Evolutionary conservation across 2,888 invertebrate species (phyloP).

Genomic region (Morpho helenor): DNA sequence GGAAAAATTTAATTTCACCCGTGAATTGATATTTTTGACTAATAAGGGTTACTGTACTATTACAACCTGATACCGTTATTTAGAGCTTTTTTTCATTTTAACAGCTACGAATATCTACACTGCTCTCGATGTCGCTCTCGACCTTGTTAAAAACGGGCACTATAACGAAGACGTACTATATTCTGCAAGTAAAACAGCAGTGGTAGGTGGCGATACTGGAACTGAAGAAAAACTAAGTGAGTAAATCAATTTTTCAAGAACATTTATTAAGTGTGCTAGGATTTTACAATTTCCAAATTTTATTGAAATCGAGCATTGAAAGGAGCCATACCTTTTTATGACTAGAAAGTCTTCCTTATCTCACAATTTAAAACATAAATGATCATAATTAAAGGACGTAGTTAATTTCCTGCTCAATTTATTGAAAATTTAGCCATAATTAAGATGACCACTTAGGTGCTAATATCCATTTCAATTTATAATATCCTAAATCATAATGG

Average conservation of each 20-base stretch:
- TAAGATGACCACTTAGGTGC: background rate
- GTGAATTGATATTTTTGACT: too few relatives aligned
- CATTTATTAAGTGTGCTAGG: background rate
- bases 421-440: background rate
- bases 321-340: too few relatives aligned
- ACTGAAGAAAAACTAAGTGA: background rate
- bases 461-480: background rate
- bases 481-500: background rate
- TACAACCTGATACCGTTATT: too few relatives aligned
- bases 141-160: slow-evolving; percentile 65
- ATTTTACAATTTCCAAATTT: slow-evolving; percentile 22
- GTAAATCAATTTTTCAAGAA: background rate
- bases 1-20: background rate
- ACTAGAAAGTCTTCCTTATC: too few relatives aligned
- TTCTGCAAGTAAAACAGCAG: background rate
- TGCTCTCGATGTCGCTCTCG: slow-evolving; percentile 77
- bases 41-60: too few relatives aligned
- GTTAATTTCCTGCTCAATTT: background rate
- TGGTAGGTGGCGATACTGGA: background rate
- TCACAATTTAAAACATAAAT: too few relatives aligned
- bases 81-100: background rate
- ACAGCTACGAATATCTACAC: slow-evolving; percentile 83
- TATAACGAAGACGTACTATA: slow-evolving; percentile 30
- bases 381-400: too few relatives aligned
- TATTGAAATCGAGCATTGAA: too few relatives aligned